These are phyloP conservation scores for Piprites chloris DNA, from an alignment of 2,113 vertebrate species.

Conservation along the genomic window DNA sequence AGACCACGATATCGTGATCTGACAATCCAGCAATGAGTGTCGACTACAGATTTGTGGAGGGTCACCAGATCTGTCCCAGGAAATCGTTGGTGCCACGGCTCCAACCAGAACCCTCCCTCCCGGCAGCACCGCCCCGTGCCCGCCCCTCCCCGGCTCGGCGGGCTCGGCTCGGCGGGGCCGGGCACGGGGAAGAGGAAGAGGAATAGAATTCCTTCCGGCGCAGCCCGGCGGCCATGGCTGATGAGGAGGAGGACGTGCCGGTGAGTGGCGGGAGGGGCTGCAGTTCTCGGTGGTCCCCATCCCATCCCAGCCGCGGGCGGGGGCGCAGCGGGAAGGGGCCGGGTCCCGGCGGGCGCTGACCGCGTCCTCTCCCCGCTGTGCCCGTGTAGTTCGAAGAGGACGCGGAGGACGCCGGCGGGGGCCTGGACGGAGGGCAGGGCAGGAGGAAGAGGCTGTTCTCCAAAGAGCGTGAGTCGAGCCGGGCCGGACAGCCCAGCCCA, in stretches of 20 bases:
- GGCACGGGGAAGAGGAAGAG: background rate
- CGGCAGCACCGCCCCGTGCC: accelerated
- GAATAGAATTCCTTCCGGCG: background rate
- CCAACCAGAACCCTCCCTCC: accelerated
- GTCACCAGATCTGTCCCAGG: accelerated
- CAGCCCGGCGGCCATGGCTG: constrained; percentile 52
- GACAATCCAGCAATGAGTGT: background rate
- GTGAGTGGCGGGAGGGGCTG: constrained; percentile 31
- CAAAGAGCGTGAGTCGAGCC: constrained; percentile 83
- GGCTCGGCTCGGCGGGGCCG: background rate
- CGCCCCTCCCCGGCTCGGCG: background rate
- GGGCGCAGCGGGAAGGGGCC: too few species aligned
- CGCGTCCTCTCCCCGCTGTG: background rate
- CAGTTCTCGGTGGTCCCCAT: background rate
- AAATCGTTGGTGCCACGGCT: accelerated
- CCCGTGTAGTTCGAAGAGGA: constrained; percentile 85
- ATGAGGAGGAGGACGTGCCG: constrained; percentile 74
- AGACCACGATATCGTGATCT: background rate
- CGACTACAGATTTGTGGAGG: accelerated
- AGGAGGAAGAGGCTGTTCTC: constrained; percentile 92
- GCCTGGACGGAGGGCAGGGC: constrained; percentile 85
- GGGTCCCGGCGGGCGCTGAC: background rate
- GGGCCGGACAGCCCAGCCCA: background rate
- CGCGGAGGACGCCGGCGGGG: constrained; percentile 82
- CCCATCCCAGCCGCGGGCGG: background rate